phyloP scores from a whole-genome alignment of 2,113 vertebrate species.

The Ctenomys sociabilis region DNA sequence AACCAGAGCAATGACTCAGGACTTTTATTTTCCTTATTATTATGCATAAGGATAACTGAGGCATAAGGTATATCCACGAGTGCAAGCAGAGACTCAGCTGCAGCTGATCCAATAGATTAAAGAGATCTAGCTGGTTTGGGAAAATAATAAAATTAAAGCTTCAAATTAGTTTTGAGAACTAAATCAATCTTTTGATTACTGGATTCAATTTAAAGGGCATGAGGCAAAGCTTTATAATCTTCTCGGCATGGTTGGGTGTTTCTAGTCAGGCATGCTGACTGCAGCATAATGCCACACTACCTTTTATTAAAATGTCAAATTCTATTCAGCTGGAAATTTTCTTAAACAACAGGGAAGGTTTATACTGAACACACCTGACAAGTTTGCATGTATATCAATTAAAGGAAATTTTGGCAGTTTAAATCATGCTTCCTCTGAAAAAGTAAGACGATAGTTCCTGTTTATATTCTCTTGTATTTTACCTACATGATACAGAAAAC shows the following conservation, averaged over 20 bases:
- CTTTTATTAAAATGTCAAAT: constrained; percentile 84
- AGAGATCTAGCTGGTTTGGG: constrained; percentile 52
- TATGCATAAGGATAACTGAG: constrained; percentile 5
- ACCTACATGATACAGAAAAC: neutral
- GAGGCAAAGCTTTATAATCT: constrained; percentile 72
- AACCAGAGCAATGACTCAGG: neutral
- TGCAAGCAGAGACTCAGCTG: constrained; percentile 46
- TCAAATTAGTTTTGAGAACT: constrained; percentile 74
- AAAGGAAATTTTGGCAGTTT: constrained; percentile 58
- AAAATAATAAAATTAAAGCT: constrained; percentile 77
- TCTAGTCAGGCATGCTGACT: constrained; percentile 76
- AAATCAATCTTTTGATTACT: constrained; percentile 79
- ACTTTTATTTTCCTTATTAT: neutral
- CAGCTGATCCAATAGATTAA: constrained; percentile 58
- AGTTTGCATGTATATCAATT: constrained; percentile 72
- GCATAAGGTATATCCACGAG: neutral
- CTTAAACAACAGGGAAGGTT: constrained; percentile 72
- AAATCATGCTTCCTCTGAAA: constrained; percentile 40
- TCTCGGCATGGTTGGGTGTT: constrained; percentile 70
- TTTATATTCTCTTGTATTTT: constrained; percentile 52
- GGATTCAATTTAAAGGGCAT: constrained; percentile 71
- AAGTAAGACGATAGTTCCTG: neutral
- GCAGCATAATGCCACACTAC: constrained; percentile 77
- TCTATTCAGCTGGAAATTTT: constrained; percentile 77
- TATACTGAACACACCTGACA: constrained; percentile 67